These are phyloP conservation scores for Cyclargus thomasi DNA, from an alignment of 1,140 invertebrate species.

Conservation along the genomic window DNA sequence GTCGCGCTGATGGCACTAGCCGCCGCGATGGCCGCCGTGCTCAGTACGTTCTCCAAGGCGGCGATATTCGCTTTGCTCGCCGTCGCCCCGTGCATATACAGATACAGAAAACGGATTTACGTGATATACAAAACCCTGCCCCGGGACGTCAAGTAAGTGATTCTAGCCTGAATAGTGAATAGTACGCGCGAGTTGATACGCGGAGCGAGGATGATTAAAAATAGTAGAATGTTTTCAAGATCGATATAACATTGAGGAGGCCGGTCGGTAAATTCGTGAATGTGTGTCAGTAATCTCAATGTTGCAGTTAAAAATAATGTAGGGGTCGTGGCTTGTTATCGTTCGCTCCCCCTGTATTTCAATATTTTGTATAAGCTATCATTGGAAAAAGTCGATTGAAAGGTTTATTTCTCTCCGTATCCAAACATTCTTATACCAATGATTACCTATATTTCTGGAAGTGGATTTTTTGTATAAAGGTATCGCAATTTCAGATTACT, in stretches of 20 bases:
- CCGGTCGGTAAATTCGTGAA: not conserved
- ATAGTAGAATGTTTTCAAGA: conserved; percentile 6
- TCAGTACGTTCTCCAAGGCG: conserved; percentile 75
- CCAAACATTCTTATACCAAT: no score
- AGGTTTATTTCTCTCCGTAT: no score
- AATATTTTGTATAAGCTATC: no score
- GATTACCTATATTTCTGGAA: no score
- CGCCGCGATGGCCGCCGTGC: conserved; percentile 73
- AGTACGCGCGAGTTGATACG: not conserved
- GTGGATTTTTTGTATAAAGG: no score
- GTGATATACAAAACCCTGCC: conserved; percentile 76
- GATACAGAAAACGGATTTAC: conserved; percentile 76
- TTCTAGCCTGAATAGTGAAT: conserved; percentile 2
- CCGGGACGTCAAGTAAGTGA: conserved; percentile 76
- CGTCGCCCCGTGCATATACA: conserved; percentile 73
- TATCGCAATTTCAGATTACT: no score
- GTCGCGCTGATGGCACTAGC: conserved; percentile 75
- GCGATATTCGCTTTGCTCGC: conserved; percentile 75
- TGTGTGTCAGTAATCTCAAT: not conserved
- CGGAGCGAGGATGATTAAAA: not conserved
- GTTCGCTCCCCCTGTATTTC: not conserved
- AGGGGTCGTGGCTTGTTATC: not conserved
- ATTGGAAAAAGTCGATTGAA: no score
- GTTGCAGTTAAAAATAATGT: conserved; percentile 8
- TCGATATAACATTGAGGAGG: not conserved